A percentile compares a stretch with the other conserved stretches of the same genome.
These are phyloP conservation scores for Vipera ursinii DNA, from an alignment of 2,797 vertebrate genomes.

Conservation along the genomic window DNA sequence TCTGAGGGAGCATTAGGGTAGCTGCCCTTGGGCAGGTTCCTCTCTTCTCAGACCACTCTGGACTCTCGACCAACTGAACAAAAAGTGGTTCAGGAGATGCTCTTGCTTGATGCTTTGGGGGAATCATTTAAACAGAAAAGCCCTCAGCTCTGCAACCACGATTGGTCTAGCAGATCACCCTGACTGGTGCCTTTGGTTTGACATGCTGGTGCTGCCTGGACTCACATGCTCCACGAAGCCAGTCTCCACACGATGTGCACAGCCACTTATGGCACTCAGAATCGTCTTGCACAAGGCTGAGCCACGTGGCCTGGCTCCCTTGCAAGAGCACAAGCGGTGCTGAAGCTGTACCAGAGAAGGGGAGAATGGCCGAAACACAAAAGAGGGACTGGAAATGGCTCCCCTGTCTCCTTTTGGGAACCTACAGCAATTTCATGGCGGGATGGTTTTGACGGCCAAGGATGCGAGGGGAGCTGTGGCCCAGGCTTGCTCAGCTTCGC, in stretches of 20 bases:
- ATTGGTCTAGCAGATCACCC: not conserved
- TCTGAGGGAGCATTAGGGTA: not conserved
- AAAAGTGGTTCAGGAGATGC: not conserved
- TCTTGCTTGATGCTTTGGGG: not conserved
- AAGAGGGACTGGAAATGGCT: not conserved
- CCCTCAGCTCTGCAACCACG: fast-evolving
- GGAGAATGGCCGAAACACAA: not conserved
- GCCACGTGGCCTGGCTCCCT: not conserved
- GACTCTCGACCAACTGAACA: no score
- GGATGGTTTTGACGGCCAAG: not conserved
- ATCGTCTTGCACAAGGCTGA: not conserved
- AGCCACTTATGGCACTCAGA: not conserved
- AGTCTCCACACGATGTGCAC: not conserved
- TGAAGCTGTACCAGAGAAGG: not conserved
- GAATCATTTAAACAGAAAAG: not conserved
- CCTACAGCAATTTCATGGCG: not conserved
- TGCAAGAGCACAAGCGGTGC: not conserved
- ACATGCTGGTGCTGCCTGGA: not conserved
- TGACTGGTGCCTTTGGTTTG: not conserved
- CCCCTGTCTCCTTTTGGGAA: not conserved
- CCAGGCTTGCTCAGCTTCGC: not conserved
- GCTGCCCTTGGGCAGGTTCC: not conserved
- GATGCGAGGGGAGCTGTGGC: not conserved
- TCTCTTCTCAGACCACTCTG: no score
- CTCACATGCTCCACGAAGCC: not conserved